Conservation (phyloP, 2,797 vertebrate species). For the Diplodus sargus region DNA sequence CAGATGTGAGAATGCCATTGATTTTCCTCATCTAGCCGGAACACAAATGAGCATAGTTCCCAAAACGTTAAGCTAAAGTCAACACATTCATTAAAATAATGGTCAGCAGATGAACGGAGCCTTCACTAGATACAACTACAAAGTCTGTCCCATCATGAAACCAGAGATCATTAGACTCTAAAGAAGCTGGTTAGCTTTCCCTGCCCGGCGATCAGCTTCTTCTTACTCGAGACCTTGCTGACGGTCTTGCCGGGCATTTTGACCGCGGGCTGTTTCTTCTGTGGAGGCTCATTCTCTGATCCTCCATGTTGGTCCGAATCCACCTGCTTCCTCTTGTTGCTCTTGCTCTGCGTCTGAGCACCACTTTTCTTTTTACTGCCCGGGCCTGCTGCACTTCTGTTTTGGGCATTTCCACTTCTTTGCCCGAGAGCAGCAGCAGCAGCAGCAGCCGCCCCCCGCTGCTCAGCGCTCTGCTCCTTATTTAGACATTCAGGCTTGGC, state of each 20-base stretch:
- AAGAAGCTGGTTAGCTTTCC: conserved; percentile 93
- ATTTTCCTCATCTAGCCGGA: neutral
- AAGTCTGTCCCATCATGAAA: neutral
- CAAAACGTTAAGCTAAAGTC: neutral
- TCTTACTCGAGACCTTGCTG: conserved; percentile 80
- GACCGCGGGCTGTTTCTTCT: conserved; percentile 81
- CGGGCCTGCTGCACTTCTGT: conserved; percentile 64
- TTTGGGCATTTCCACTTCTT: conserved; percentile 85
- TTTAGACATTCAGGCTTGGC: conserved; percentile 63
- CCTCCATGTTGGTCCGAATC: conserved; percentile 79
- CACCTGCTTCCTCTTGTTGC: conserved; percentile 89
- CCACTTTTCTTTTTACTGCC: conserved; percentile 74
- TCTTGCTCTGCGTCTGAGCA: conserved; percentile 80
- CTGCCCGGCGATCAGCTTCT: conserved; percentile 91
- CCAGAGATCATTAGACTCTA: conserved; percentile 79
- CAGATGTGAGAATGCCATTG: too few species aligned
- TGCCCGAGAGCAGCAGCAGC: conserved; percentile 64
- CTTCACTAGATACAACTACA: neutral
- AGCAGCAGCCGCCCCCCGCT: conserved; percentile 65
- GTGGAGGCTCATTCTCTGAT: conserved; percentile 85
- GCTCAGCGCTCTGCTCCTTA: conserved; percentile 32
- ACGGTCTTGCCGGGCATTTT: conserved; percentile 72
- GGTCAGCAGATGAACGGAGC: neutral
- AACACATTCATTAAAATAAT: neutral
- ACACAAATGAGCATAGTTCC: neutral